Evolutionary conservation across 2,888 invertebrate genomes (phyloP).

Genomic region (Heliconius sara): DNA sequence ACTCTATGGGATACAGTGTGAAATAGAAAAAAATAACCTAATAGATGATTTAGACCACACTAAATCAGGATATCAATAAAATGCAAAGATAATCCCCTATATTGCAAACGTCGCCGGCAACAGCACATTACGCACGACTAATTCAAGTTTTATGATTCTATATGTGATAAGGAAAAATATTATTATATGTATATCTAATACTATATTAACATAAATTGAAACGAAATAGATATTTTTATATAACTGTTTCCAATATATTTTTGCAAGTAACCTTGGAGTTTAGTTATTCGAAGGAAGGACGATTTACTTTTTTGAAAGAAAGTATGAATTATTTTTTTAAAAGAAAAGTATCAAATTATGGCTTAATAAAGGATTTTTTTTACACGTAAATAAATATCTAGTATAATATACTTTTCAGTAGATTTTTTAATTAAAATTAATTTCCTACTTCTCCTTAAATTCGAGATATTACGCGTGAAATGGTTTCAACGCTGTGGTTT

Average conservation of each 20-base stretch:
- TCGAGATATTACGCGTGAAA: too few relatives aligned
- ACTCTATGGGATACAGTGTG: not conserved
- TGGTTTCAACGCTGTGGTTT: too few relatives aligned
- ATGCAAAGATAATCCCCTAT: slow-evolving; percentile 35
- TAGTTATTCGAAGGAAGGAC: not conserved
- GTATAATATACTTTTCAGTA: too few relatives aligned
- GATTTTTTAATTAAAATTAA: too few relatives aligned
- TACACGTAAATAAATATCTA: too few relatives aligned
- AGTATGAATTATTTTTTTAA: too few relatives aligned
- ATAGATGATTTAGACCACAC: slow-evolving; percentile 1
- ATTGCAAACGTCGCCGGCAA: slow-evolving; percentile 29
- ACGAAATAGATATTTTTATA: not conserved
- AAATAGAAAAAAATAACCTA: not conserved
- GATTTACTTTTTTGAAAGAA: too few relatives aligned
- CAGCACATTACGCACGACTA: slow-evolving; percentile 31
- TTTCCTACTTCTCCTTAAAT: too few relatives aligned
- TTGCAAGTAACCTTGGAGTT: not conserved
- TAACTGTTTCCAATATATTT: not conserved
- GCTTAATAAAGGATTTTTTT: too few relatives aligned
- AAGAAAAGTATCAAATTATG: too few relatives aligned
- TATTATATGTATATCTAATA: not conserved
- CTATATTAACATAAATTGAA: not conserved
- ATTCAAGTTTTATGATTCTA: slow-evolving; percentile 19
- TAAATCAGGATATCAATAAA: slow-evolving; percentile 32
- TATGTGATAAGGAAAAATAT: slow-evolving; percentile 9